Evolutionary conservation across 1,140 invertebrate genomes (phyloP), one percentile per base, ranked within the genome.

Genomic region (Orchestia grillus): DNA sequence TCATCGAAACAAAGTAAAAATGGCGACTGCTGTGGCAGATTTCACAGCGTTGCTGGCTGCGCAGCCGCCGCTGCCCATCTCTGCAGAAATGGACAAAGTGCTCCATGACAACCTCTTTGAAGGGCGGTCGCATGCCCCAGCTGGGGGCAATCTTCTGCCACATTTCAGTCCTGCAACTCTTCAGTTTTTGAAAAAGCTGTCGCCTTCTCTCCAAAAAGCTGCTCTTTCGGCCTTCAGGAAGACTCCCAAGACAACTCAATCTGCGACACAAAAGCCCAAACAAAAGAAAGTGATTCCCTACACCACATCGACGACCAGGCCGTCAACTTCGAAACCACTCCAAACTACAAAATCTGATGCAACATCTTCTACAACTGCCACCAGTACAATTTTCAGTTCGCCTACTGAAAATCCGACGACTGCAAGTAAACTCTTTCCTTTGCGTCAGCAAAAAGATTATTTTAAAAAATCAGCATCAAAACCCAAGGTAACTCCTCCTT

Each of bases 151-250:
- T n/a, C 44, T 16, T 44, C 15, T 94, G 11, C 92, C 92, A 8
- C 92, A 94, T 47, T 94, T 94, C 92, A 94, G 92, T 44, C 41
- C 92, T n/a, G 92, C 92, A 42, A 94, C 92, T 40, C 92, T 94
- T 28, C 92, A 94, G 44, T 94, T 94, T 40, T 47, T 94, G 92
- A 42, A 94, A 11, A 94, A 94, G 40, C 44, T 94, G 3, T 94
- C 92, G 43, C 92, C 92, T 15, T 94, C 92, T 44, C 92, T 94
- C 43, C 92, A 94, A 47, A 94, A 94, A n/a, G 92, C 92, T 11
- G 92, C 92, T 6, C 92, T 94, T 40, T 47, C 92, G 11, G 92
- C 92, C 11, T 44, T 94, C 47, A 42, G 43, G 23, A 94, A 94
- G 36, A 42, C 88, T 41, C 88, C 88, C 4, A 90, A 90, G 28